A percentile compares a stretch with the other conserved stretches of the same genome.
Evolutionary conservation across 2,797 vertebrate genomes (phyloP).

Genomic region (Gymnoscopelus braueri): DNA sequence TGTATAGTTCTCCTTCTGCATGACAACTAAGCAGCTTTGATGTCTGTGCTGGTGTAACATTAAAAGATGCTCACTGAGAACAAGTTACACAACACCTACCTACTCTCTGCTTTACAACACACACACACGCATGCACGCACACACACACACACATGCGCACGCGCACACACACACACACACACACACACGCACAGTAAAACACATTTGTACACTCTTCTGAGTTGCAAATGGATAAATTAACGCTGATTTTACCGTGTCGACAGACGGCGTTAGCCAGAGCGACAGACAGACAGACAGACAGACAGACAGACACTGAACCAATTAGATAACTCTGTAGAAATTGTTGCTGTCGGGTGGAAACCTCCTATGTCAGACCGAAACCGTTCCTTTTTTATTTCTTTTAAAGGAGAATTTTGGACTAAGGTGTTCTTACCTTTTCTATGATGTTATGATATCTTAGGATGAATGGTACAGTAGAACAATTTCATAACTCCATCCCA

Average conservation of each 20-base stretch:
- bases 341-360: not conserved
- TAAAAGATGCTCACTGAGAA: constrained; percentile 33
- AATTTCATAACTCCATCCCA: too few relatives aligned
- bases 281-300: not conserved
- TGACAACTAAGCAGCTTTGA: constrained; percentile 69
- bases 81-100: constrained; percentile 63
- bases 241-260: too few relatives aligned
- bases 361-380: too few relatives aligned
- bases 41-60: constrained; percentile 45
- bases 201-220: too few relatives aligned
- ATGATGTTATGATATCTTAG: too few relatives aligned
- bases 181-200: too few relatives aligned
- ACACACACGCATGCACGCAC: not conserved
- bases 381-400: too few relatives aligned
- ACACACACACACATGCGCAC: not conserved
- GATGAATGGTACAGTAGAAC: too few relatives aligned
- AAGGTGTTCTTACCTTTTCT: too few relatives aligned
- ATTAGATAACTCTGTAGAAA: not conserved
- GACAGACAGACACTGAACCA: constrained; percentile 9
- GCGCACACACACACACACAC: not conserved
- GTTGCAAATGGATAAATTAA: too few relatives aligned
- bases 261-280: constrained; percentile 13
- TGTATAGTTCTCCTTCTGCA: constrained; percentile 29
- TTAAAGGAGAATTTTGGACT: too few relatives aligned
- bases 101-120: constrained; percentile 12